These are phyloP conservation scores for Drosophila tani DNA, from an alignment of 1,140 invertebrate genomes.

Conservation along the genomic window DNA sequence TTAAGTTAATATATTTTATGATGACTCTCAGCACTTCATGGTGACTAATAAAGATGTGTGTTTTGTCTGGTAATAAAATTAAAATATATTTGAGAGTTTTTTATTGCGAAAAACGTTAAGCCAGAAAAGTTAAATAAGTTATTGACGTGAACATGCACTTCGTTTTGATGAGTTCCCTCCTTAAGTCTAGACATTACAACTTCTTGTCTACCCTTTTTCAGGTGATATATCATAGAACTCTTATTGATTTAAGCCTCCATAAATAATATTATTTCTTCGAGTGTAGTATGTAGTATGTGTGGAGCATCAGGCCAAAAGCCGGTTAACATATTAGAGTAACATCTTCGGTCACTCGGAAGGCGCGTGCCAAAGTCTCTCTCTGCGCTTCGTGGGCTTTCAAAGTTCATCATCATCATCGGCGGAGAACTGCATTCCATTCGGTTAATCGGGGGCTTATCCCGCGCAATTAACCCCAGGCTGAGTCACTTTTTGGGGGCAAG, in stretches of 20 bases:
- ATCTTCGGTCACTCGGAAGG: slow-evolving; percentile 34
- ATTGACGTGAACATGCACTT: not conserved
- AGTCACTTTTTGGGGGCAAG: slow-evolving; percentile 45
- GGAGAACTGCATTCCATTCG: slow-evolving; percentile 45
- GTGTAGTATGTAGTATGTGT: not conserved
- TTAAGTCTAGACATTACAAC: no score
- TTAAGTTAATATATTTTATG: not conserved
- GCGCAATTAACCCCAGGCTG: slow-evolving; percentile 37
- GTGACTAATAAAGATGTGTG: not conserved
- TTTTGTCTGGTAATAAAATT: not conserved
- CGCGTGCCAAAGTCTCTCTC: slow-evolving; percentile 66
- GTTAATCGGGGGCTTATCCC: slow-evolving; percentile 37
- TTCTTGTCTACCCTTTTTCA: not conserved
- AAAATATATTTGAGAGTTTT: not conserved
- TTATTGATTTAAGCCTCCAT: no score
- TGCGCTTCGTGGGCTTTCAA: slow-evolving; percentile 12
- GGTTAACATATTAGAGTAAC: slow-evolving; percentile 58
- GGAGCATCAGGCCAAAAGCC: slow-evolving; percentile 56
- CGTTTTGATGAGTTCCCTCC: not conserved
- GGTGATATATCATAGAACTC: not conserved
- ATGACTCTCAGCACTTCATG: not conserved
- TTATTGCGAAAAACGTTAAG: not conserved
- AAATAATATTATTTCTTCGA: not conserved
- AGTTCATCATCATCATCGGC: slow-evolving; percentile 1
- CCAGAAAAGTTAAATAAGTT: not conserved